phyloP scores from a whole-genome alignment of 2,888 invertebrate species.

The Scaeva pyrastri region DNA sequence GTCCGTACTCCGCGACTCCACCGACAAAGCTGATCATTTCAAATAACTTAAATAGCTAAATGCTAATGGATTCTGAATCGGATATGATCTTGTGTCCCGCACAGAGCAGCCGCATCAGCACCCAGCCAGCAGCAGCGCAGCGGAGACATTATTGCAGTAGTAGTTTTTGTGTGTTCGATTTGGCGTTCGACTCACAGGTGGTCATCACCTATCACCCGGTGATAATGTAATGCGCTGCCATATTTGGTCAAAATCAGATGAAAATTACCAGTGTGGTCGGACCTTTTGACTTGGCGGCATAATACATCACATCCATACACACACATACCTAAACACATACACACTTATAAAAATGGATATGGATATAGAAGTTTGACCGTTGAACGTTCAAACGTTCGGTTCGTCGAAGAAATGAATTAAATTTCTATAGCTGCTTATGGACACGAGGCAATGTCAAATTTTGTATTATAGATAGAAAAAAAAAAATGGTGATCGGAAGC shows the following conservation, averaged over 20 bases:
- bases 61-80: conserved; percentile 71
- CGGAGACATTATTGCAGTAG: conserved; percentile 33
- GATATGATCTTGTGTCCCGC: conserved; percentile 42
- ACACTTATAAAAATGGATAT: not conserved
- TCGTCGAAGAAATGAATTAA: conserved; percentile 46
- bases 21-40: conserved; percentile 59
- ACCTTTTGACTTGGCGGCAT: conserved; percentile 43
- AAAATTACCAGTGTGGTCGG: conserved; percentile 65
- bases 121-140: too few relatives aligned
- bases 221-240: conserved; percentile 65
- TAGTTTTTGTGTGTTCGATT: conserved; percentile 18
- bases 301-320: not conserved
- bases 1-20: not conserved
- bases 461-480: conserved; percentile 24
- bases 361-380: not conserved
- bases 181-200: conserved; percentile 61
- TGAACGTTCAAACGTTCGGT: conserved; percentile 5
- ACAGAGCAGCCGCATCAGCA: too few relatives aligned
- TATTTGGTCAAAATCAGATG: conserved; percentile 73
- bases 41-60: conserved; percentile 62
- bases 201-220: conserved; percentile 71
- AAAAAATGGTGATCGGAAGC: conserved; percentile 58
- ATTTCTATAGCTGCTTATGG: conserved; percentile 64
- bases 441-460: conserved; percentile 65
- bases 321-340: not conserved